These are phyloP conservation scores for Blera fallax DNA, from an alignment of 2,888 invertebrate species.

Conservation along the genomic window DNA sequence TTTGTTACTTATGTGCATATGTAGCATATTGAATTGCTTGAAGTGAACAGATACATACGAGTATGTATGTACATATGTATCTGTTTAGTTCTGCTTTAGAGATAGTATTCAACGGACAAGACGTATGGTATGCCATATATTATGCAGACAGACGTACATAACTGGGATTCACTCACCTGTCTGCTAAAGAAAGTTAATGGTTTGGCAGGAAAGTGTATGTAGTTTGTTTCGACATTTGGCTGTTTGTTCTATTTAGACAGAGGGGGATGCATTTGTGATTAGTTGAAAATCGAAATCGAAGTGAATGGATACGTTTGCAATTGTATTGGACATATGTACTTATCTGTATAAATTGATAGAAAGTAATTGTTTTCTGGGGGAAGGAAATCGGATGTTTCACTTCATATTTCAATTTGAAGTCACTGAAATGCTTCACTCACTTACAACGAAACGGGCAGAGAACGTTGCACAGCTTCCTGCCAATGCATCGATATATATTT, in stretches of 20 bases:
- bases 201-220: not conserved
- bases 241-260: slow-evolving; percentile 9
- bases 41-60: not conserved
- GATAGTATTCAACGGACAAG: slow-evolving; percentile 26
- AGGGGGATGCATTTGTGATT: slow-evolving; percentile 17
- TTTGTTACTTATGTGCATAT: slow-evolving; percentile 13
- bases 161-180: slow-evolving; percentile 19
- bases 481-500: no score
- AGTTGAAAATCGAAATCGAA: slow-evolving; percentile 1
- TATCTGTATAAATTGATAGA: not conserved
- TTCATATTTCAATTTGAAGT: not conserved
- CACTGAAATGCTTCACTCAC: no score
- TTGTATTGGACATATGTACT: not conserved
- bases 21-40: slow-evolving; percentile 30
- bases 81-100: slow-evolving; percentile 5
- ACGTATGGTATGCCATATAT: slow-evolving; percentile 14
- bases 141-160: slow-evolving; percentile 28
- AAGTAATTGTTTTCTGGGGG: not conserved
- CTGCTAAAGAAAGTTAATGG: slow-evolving; percentile 22
- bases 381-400: not conserved
- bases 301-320: not conserved
- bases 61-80: no score
- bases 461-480: no score
- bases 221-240: slow-evolving; percentile 26
- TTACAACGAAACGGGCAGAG: no score